phyloP scores from a whole-genome alignment of 2,888 invertebrate species.

The Spilosoma lubricipeda region DNA sequence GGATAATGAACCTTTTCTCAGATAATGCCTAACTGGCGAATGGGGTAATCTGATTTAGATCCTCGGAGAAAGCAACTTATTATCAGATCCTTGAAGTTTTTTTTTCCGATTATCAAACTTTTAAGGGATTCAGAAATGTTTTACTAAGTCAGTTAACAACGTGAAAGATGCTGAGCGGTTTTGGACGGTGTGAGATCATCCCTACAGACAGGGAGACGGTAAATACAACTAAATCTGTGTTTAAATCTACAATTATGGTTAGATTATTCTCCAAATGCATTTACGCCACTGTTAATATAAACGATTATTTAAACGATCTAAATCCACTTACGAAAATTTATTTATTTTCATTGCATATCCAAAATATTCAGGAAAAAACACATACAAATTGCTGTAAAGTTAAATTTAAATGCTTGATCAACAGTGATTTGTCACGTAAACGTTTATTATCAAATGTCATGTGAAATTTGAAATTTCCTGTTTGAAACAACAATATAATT shows the following conservation, averaged over 20 bases:
- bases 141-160: neutral
- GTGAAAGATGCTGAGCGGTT: too few relatives aligned
- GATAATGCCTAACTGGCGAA: neutral
- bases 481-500: neutral
- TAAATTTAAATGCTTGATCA: neutral
- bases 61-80: neutral
- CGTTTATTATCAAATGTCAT: neutral
- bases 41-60: neutral
- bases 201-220: too few relatives aligned
- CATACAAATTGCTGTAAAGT: neutral
- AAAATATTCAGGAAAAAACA: neutral
- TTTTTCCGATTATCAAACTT: neutral
- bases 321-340: neutral
- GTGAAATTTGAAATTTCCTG: slow-evolving; percentile 6
- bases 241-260: too few relatives aligned
- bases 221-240: too few relatives aligned
- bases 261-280: neutral
- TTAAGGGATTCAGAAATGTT: neutral
- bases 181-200: too few relatives aligned
- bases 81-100: too few relatives aligned
- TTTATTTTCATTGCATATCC: neutral
- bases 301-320: neutral
- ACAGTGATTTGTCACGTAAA: neutral
- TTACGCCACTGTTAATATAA: neutral
- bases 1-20: too few relatives aligned